A percentile compares a stretch with the other conserved stretches of the same genome.
Evolutionary conservation across 2,113 vertebrate species (phyloP).

Genomic region (Eptesicus fuscus): DNA sequence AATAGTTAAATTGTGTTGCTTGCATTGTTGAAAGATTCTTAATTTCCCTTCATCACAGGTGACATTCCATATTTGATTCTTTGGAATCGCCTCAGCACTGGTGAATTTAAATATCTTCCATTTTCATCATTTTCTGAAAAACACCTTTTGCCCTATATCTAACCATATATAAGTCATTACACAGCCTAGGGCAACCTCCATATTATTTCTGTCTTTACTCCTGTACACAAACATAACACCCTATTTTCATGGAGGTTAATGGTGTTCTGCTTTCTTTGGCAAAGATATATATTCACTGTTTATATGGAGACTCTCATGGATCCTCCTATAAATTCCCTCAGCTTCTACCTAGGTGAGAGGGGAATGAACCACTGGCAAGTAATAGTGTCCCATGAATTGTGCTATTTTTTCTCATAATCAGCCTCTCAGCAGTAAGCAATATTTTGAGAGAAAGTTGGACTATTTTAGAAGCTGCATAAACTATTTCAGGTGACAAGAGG

Average conservation of each 20-base stretch:
- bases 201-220: conserved; percentile 62
- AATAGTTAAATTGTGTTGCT: neutral
- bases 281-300: conserved; percentile 42
- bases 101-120: conserved; percentile 65
- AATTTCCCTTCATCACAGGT: neutral
- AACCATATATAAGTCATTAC: conserved; percentile 46
- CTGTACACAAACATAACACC: conserved; percentile 48
- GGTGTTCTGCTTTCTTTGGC: conserved; percentile 44
- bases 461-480: conserved; percentile 42
- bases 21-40: conserved; percentile 16
- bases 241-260: conserved; percentile 68
- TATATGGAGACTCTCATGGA: conserved; percentile 40
- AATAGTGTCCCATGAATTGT: neutral
- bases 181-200: conserved; percentile 47
- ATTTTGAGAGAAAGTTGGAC: conserved; percentile 25
- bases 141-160: conserved; percentile 58
- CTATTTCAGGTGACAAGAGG: conserved; percentile 51
- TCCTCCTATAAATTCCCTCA: neutral
- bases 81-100: conserved; percentile 51
- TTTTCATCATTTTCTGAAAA: conserved; percentile 63
- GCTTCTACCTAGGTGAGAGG: neutral
- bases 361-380: neutral
- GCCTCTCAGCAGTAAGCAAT: neutral
- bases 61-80: conserved; percentile 51
- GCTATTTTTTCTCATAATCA: conserved; percentile 9